These are phyloP conservation scores for Tenodera sinensis DNA, from an alignment of 2,888 invertebrate genomes.

Conservation along the genomic window DNA sequence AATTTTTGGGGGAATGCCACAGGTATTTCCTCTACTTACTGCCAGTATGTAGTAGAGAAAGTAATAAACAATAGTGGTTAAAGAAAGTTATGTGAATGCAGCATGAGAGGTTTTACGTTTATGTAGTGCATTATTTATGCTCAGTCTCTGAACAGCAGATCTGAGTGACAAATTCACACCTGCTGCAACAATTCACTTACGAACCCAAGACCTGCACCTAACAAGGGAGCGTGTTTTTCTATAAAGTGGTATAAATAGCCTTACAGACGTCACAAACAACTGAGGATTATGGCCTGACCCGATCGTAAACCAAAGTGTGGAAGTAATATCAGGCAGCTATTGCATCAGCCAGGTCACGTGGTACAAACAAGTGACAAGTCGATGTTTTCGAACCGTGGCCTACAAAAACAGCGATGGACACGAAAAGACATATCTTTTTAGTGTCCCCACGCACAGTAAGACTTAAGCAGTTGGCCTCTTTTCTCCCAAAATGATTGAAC, in stretches of 20 bases:
- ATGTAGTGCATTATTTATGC: too few species aligned
- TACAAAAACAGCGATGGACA: background rate
- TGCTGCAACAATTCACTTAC: too few species aligned
- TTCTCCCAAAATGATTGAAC: background rate
- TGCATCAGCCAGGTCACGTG: background rate
- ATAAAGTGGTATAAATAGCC: background rate
- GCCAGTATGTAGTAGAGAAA: too few species aligned
- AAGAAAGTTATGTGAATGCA: too few species aligned
- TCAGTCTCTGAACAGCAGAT: too few species aligned
- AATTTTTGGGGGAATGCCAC: too few species aligned
- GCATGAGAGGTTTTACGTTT: too few species aligned
- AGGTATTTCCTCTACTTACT: too few species aligned
- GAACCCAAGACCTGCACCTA: too few species aligned
- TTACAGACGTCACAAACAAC: background rate
- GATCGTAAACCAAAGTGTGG: background rate
- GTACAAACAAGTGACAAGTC: background rate
- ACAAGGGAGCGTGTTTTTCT: background rate
- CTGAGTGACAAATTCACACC: too few species aligned
- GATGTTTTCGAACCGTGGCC: slow-evolving; percentile 10
- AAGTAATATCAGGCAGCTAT: background rate
- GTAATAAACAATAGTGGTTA: too few species aligned
- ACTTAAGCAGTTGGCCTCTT: background rate
- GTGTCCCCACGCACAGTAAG: background rate
- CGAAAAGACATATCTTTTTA: background rate
- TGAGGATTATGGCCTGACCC: background rate